Evolutionary conservation across 2,888 invertebrate species (phyloP), one percentile per base, ranked within the genome.

Genomic region (Hypomecis punctinalis): DNA sequence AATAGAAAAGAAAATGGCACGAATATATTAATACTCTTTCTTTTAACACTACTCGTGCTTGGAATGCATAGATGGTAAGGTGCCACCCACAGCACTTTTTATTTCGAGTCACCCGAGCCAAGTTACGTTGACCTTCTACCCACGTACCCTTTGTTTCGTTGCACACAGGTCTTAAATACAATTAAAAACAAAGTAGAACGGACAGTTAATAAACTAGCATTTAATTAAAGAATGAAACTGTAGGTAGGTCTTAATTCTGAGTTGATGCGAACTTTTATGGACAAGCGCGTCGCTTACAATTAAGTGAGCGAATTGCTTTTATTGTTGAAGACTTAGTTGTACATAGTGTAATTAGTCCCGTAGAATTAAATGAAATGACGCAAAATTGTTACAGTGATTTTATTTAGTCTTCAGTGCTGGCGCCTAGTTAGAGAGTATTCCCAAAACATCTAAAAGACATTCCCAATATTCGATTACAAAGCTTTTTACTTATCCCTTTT

Each of bases 41-140:
- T 67, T 62, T 67, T 46, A 63, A 42, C 61, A 52, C 43, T 51
- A 39, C 8, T 45, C 61, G 53, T 53, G 53, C 53, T 42, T 53
- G 33, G 53, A 53, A 53, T 53, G 42, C 33, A 51, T 9, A 37
- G 53, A 8, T 11, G 0, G 8, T 6, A 13, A 53, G 42, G 43
- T 54, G 54, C 11, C 36, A 36, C 43, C 36, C 42, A 42, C 43
- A 1, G 35, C 40, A 52, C 35, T 43, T 54, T 45, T 54, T 54
- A 35, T 43, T 36, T 54, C 43, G 5, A 23, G 43, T 52, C 33
- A 33, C 40, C 36, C 8, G 39, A 52, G 52, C 23, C 5, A 43
- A 8, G 43, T 52, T 33, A 10, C 40, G 10, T 9, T 9, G 9
- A n/a, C 13, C 51, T 13, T 23, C 23, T 52, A n/a, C 52, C 52